Conservation (phyloP, 2,888 invertebrate species). For the Argyresthia albistria region DNA sequence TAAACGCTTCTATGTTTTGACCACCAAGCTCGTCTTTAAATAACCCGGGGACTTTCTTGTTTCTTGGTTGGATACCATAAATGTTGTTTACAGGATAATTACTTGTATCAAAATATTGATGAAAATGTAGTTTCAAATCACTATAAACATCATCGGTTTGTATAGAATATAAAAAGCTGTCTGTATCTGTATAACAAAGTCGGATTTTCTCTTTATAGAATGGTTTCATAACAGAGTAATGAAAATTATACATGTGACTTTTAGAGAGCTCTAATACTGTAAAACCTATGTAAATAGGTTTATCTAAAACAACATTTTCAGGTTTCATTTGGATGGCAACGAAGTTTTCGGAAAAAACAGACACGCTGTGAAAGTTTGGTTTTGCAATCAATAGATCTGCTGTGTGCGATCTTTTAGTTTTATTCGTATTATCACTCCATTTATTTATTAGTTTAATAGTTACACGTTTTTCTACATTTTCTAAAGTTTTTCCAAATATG, state of each 20-base stretch:
- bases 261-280: slow-evolving; percentile 7
- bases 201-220: slow-evolving; percentile 3
- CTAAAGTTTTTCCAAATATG: too few relatives aligned
- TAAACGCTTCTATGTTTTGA: slow-evolving; percentile 5
- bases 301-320: slow-evolving; percentile 1
- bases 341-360: slow-evolving; percentile 9
- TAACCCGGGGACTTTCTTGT: slow-evolving; percentile 8
- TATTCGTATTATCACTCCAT: slow-evolving; percentile 5
- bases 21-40: slow-evolving; percentile 9
- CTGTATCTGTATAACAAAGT: slow-evolving; percentile 11
- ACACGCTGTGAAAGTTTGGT: slow-evolving; percentile 1
- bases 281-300: slow-evolving; percentile 7
- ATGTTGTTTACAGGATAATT: slow-evolving; percentile 2
- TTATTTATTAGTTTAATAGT: slow-evolving; percentile 8
- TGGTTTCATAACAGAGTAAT: slow-evolving; percentile 6
- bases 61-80: slow-evolving; percentile 2
- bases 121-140: slow-evolving; percentile 1
- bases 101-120: slow-evolving; percentile 1
- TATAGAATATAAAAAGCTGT: slow-evolving; percentile 8
- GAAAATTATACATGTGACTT: slow-evolving; percentile 6
- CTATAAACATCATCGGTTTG: slow-evolving; percentile 7
- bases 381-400: slow-evolving; percentile 2
- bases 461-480: too few relatives aligned
- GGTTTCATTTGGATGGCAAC: slow-evolving; percentile 12
- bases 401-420: slow-evolving; percentile 1